These are phyloP conservation scores for Diachasma alloeum DNA, from an alignment of 1,140 invertebrate species.

Conservation along the genomic window DNA sequence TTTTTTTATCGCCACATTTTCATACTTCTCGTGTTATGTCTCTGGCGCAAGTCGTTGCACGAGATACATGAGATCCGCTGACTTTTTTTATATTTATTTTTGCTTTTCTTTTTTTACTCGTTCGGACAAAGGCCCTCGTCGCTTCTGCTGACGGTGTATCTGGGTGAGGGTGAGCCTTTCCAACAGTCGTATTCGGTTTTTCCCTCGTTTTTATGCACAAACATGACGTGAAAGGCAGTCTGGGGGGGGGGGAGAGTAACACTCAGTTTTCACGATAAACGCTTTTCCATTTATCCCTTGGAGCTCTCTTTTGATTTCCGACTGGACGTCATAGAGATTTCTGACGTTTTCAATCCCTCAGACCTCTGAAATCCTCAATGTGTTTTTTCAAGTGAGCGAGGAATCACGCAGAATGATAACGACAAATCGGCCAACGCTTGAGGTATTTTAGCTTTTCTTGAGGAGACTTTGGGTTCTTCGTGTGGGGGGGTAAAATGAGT, in stretches of 20 bases:
- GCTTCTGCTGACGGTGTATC: background rate
- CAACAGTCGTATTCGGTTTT: background rate
- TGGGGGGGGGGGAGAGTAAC: background rate
- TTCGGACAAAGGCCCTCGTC: background rate
- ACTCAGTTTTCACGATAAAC: slow-evolving; percentile 4
- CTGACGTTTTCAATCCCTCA: background rate
- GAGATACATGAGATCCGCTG: background rate
- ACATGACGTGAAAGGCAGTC: background rate
- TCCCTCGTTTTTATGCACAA: background rate
- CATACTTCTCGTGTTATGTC: slow-evolving; percentile 1
- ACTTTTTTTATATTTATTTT: background rate
- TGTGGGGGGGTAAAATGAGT: too few relatives aligned
- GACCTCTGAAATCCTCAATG: background rate
- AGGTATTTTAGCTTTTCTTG: too few relatives aligned
- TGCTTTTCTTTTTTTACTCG: background rate
- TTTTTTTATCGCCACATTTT: slow-evolving; percentile 10
- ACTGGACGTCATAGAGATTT: background rate
- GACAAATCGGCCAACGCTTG: too few relatives aligned
- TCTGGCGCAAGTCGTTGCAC: background rate
- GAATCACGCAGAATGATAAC: too few relatives aligned
- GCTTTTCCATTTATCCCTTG: slow-evolving; percentile 14
- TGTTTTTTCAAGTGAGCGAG: background rate
- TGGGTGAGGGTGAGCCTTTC: background rate
- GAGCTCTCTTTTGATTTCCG: background rate
- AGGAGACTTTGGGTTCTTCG: too few relatives aligned